Base-by-base conservation (phyloP, 2,113 vertebrate genomes). In the Zosterops pallidus region DNA sequence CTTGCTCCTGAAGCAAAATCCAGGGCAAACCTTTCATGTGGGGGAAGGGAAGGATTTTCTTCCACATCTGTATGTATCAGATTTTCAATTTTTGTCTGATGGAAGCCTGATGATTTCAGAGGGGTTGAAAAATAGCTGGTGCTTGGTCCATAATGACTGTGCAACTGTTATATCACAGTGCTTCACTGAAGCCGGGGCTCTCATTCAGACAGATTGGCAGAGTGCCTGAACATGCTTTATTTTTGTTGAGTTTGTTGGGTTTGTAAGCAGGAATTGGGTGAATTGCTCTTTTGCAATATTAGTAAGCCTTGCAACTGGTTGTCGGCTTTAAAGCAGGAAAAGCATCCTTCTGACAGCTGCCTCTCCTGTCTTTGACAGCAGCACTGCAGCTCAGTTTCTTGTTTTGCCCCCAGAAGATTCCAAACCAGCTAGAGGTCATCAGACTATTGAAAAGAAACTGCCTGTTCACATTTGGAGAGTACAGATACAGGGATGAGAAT, bases 61-160 rank as follows among this genome's bases (percentile, higher is more conserved):
- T 94, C 71, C 87, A 94, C 84, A 65, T 96, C 46, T 59, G 37
- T 96, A 83, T 39, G 19, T 95, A 89, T 96, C 89, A 76, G 94
- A 94, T 92, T 96, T 96, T 97, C 87, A 94, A 37, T 91, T 96
- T 97, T 95, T 96, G 74, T 79, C 57, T 93, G 83, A 92, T 90
- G 77, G 80, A 93, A 97, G 76, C 83, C 57, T 77, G 57, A 68
- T 77, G 57, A 70, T 89, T 96, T 94, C 63, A 87, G 93, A 95
- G 75, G 56, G 63, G 23, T 68, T 95, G 50, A 92, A 94, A 97
- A 96, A 95, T 95, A 90, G 77, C 72, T 68, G 28, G 9, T 97
- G 57, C 76, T 49, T 94, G 83, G 83, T 62, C 91, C 76, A 8
- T 95, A 90, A 97, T 94, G 83, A 64, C 63, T 96, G 65, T 69